phyloP scores from a whole-genome alignment of 2,113 vertebrate species.

The Micronycteris hirsuta region DNA sequence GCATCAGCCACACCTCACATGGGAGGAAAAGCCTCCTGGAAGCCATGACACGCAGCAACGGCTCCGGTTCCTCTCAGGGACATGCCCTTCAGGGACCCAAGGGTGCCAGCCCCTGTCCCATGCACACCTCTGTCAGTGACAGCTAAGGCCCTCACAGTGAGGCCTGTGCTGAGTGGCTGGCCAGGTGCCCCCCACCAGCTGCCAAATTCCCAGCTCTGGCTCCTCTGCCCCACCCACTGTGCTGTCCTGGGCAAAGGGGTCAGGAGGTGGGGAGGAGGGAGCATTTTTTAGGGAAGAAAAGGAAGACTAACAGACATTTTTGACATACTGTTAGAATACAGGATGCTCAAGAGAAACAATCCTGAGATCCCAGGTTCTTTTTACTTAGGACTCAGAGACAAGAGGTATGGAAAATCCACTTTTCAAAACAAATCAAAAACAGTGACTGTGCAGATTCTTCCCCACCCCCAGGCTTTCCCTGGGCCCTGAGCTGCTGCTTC shows the following conservation, averaged over 20 bases:
- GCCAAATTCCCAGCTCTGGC: neutral
- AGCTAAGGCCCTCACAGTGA: too few relatives aligned
- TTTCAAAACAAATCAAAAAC: neutral
- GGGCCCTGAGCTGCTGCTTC: neutral
- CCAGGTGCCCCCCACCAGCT: neutral
- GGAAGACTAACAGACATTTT: neutral
- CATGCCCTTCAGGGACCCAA: too few relatives aligned
- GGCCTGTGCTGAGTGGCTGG: too few relatives aligned
- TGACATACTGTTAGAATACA: neutral
- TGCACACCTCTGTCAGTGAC: too few relatives aligned
- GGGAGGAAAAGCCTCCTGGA: too few relatives aligned
- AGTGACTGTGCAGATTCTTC: neutral
- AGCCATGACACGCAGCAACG: too few relatives aligned
- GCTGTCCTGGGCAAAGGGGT: neutral
- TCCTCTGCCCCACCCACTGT: fast-evolving
- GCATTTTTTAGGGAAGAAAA: neutral
- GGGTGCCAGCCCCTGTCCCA: too few relatives aligned
- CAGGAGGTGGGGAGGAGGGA: neutral
- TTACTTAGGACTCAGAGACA: neutral
- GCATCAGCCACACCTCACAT: neutral
- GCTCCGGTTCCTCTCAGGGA: too few relatives aligned
- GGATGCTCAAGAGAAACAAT: neutral
- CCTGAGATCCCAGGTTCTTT: neutral
- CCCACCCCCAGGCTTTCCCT: neutral
- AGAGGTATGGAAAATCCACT: neutral